These are phyloP conservation scores for Atrina japonica DNA, from an alignment of 2,888 invertebrate species.

Conservation along the genomic window DNA sequence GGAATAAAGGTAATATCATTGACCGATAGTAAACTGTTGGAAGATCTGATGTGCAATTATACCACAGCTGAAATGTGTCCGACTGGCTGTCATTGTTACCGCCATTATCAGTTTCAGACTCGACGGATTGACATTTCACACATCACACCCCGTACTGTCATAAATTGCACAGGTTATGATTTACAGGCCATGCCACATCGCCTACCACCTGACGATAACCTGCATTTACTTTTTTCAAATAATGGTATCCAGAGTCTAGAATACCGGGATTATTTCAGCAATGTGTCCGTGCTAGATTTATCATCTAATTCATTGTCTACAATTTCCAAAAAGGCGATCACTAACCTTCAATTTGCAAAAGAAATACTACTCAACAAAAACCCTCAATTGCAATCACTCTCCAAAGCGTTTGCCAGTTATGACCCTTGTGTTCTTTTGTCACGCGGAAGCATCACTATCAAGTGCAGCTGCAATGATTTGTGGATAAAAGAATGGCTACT, in stretches of 20 bases:
- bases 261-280: not conserved
- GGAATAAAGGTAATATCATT: not conserved
- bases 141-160: not conserved
- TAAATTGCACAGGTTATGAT: constrained; percentile 1
- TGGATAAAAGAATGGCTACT: constrained; percentile 14
- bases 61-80: not conserved
- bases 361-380: not conserved
- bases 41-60: constrained; percentile 19
- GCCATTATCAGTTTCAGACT: not conserved
- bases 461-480: not conserved
- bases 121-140: too few species aligned
- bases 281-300: constrained; percentile 5
- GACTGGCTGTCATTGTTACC: not conserved
- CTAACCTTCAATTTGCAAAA: not conserved
- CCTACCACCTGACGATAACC: not conserved
- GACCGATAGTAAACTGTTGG: not conserved
- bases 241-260: not conserved
- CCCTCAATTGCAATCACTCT: not conserved
- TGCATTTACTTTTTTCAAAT: not conserved
- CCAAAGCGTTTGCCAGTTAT: not conserved
- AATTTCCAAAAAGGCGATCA: not conserved
- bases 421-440: constrained; percentile 12
- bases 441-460: not conserved
- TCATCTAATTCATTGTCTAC: not conserved
- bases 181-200: not conserved